Base-by-base conservation (phyloP, 2,797 vertebrate genomes). In the Melanotaenia maccullochi region DNA sequence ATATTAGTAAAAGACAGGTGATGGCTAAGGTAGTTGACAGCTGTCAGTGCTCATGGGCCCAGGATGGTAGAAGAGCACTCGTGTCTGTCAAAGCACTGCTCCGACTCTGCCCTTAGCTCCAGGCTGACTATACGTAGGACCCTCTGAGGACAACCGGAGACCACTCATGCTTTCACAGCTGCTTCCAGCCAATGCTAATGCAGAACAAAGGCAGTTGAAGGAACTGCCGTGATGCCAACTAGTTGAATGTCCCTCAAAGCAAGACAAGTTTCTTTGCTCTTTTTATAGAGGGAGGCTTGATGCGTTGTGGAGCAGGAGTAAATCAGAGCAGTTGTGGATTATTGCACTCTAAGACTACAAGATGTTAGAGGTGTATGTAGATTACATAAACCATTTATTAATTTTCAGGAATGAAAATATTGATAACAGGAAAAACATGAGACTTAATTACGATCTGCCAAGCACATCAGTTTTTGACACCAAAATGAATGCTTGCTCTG, bases 1-100 rank as follows among this genome's bases (percentile, higher is more conserved):
- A 66, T 70, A 60, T 84, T 56, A 6, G 63, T 57, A 25, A 73
- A 75, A 83, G 87, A 79, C 80, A 87, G 82, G 79, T 86, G 91
- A 90, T 65, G 79, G 71, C 81, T 36, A 62, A 78, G 86, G 87
- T 89, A 92, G 89, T 56, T 93, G 93, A 91, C 90, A 92, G 90
- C 88, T 93, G 92, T 93, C 92, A 86, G 71, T 49, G 73, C 78
- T 79, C 78, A 81, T 71, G 68, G 81, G 59, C 64, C 52, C 64
- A 24, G 83, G 73, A 78, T 68, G 65, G 75, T 62, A 63, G 73
- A 83, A 61, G 75, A 81, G 75, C 54, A 0, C 76, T 65, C 71
- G 75, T 88, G 76, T 86, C 89, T 89, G 89, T 90, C 89, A 85
- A 80, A 71, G 75, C 61, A 24, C 66, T 60, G 74, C 70, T 81